These are phyloP conservation scores for Pseudolaguvia tuberculata DNA, from an alignment of 2,113 vertebrate species.

Conservation along the genomic window DNA sequence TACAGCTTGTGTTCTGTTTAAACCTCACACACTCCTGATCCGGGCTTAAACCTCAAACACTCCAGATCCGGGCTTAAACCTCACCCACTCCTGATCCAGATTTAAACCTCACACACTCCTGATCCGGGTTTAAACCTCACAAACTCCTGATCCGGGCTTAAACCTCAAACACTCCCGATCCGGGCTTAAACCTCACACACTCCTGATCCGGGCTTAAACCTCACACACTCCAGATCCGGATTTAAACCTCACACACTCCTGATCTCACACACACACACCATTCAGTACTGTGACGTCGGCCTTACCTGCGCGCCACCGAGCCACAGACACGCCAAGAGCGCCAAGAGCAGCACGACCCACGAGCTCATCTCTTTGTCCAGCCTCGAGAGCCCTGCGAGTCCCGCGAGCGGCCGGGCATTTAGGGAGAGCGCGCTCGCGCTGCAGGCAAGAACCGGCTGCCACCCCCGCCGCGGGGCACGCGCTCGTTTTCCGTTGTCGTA, in stretches of 20 bases:
- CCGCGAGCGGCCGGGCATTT: constrained; percentile 58
- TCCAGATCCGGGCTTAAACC: no score
- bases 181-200: no score
- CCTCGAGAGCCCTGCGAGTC: constrained; percentile 56
- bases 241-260: background rate
- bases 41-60: no score
- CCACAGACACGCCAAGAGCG: constrained; percentile 60
- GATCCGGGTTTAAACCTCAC: no score
- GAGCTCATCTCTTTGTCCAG: constrained; percentile 71
- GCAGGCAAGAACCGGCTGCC: constrained; percentile 1
- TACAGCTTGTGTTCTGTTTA: no score
- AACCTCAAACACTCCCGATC: no score
- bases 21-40: no score
- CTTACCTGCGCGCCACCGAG: constrained; percentile 68
- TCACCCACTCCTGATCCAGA: no score
- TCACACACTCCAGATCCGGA: background rate
- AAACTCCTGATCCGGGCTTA: no score
- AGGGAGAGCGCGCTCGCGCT: constrained; percentile 29
- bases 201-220: no score
- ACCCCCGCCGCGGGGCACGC: background rate
- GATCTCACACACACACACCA: background rate
- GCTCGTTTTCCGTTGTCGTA: background rate
- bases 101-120: no score
- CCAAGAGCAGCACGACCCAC: constrained; percentile 64
- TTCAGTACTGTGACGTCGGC: constrained; percentile 8